A percentile compares a stretch with the other conserved stretches of the same genome.
These are phyloP conservation scores for Orussus abietinus DNA, from an alignment of 1,140 invertebrate genomes.

Conservation along the genomic window DNA sequence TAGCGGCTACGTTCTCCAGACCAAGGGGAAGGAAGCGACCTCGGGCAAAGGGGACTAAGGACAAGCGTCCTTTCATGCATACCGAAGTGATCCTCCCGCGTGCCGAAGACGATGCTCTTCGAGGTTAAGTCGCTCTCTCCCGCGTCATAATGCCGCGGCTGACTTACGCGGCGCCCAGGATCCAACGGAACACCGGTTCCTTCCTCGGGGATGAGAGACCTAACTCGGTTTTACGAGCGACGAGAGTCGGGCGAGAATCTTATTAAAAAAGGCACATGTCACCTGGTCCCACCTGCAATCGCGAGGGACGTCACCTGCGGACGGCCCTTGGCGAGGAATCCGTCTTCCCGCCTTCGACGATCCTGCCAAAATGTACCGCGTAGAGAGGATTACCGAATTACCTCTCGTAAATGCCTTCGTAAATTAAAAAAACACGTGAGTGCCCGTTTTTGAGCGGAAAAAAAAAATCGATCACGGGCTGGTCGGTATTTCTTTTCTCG, in stretches of 20 bases:
- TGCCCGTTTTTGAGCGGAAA: too few species aligned
- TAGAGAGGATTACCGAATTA: too few species aligned
- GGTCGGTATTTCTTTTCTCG: too few species aligned
- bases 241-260: slow-evolving; percentile 4
- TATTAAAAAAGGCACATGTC: not conserved
- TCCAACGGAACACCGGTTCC: slow-evolving; percentile 12
- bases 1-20: slow-evolving; percentile 14
- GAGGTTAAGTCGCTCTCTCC: slow-evolving; percentile 14
- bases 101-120: slow-evolving; percentile 15
- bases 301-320: slow-evolving; percentile 15
- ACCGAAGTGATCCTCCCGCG: slow-evolving; percentile 27
- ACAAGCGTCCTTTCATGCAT: slow-evolving; percentile 40
- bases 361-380: too few species aligned
- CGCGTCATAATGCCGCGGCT: slow-evolving; percentile 7
- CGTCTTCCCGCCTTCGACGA: too few species aligned
- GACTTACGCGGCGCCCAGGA: slow-evolving; percentile 21
- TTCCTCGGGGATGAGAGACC: slow-evolving; percentile 19
- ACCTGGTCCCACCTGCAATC: not conserved
- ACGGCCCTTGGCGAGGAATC: too few species aligned
- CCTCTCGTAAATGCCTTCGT: too few species aligned
- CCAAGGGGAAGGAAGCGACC: slow-evolving; percentile 16
- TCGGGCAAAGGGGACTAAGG: slow-evolving; percentile 18
- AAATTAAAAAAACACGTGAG: too few species aligned
- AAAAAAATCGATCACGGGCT: too few species aligned
- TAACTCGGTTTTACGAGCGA: slow-evolving; percentile 31